A percentile compares a stretch with the other conserved stretches of the same genome.
Conservation (phyloP, 2,113 vertebrate species). For the Marmota flaviventris region DNA sequence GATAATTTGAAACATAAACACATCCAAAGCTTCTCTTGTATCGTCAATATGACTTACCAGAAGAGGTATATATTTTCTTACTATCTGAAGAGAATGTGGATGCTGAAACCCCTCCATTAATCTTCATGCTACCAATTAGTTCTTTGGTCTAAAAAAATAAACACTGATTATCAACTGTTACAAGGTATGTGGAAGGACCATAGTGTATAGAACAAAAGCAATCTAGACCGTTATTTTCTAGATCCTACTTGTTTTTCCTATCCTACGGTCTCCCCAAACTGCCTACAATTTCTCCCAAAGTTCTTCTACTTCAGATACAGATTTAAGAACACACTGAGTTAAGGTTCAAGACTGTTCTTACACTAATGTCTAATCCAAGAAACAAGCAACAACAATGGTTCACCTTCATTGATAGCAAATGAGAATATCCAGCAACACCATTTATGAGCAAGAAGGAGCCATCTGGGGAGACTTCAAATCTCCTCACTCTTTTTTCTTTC, state of each 20-base stretch:
- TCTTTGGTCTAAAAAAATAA: constrained; percentile 93
- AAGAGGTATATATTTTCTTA: constrained; percentile 92
- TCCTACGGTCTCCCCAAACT: background rate
- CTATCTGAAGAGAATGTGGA: constrained; percentile 92
- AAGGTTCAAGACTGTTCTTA: background rate
- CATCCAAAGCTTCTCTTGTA: background rate
- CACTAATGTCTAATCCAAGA: background rate
- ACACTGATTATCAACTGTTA: constrained; percentile 39
- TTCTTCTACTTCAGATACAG: background rate
- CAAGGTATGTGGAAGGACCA: background rate
- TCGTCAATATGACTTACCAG: constrained; percentile 87
- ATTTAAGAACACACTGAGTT: background rate
- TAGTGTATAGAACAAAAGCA: background rate
- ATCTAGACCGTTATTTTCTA: background rate
- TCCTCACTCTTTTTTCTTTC: constrained; percentile 91
- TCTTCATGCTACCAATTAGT: constrained; percentile 94
- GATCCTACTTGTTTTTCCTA: background rate
- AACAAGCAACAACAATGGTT: background rate
- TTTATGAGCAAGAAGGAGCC: constrained; percentile 94
- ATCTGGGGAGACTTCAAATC: constrained; percentile 95
- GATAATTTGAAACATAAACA: constrained; percentile 53
- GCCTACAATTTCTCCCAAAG: background rate
- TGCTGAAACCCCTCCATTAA: constrained; percentile 91
- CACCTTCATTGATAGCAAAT: constrained; percentile 96
- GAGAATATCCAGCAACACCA: constrained; percentile 93